Percentiles rank a stretch among this genome's conserved stretches.
Evolutionary conservation across 2,113 vertebrate genomes (phyloP).

Genomic region (Emydura subglobosa): DNA sequence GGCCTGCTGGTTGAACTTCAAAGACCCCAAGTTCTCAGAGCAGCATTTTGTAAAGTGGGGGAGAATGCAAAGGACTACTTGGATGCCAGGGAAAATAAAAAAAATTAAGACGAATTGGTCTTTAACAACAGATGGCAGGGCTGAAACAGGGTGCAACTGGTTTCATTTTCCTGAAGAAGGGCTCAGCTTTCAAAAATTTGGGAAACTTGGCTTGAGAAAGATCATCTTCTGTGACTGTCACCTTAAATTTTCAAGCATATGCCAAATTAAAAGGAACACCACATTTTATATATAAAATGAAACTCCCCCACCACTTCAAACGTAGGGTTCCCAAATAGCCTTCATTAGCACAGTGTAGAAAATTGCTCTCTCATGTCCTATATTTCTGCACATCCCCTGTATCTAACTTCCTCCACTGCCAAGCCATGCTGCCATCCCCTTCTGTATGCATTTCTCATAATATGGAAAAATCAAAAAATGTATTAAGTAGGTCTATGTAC

Average conservation of each 20-base stretch:
- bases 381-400: not conserved
- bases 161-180: not conserved
- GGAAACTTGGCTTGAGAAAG: not conserved
- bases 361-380: not conserved
- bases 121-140: not conserved
- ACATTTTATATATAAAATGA: not conserved
- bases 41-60: not conserved
- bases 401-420: not conserved
- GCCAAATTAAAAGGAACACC: not conserved
- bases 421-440: not conserved
- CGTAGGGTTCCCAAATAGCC: not conserved
- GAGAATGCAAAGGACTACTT: not conserved
- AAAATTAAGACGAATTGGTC: not conserved
- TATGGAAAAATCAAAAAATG: not conserved
- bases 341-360: not conserved
- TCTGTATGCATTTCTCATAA: not conserved
- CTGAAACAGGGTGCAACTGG: not conserved
- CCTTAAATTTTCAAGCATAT: not conserved
- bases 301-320: not conserved
- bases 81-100: not conserved
- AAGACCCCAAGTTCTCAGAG: too few species aligned
- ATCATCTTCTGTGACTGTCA: not conserved
- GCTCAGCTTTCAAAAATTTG: not conserved
- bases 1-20: not conserved
- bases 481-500: slow-evolving; percentile 28